A percentile compares a stretch with the other conserved stretches of the same genome.
These are phyloP conservation scores for Drosophila helvetica DNA, from an alignment of 2,888 invertebrate species.

Conservation along the genomic window DNA sequence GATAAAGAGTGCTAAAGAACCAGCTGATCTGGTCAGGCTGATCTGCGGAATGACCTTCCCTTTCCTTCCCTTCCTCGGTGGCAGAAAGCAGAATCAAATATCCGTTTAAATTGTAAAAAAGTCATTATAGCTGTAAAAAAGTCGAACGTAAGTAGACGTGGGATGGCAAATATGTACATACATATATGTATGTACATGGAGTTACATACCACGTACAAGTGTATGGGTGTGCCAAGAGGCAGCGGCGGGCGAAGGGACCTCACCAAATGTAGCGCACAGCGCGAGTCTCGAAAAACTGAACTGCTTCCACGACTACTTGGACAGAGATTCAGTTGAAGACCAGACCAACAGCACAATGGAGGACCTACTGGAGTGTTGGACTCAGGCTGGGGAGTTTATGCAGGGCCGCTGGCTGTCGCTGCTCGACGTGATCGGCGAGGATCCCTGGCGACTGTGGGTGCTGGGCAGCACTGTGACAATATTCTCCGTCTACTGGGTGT, in stretches of 20 bases:
- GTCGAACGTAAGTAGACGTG: too few species aligned
- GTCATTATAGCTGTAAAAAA: too few species aligned
- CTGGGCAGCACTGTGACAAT: constrained; percentile 86
- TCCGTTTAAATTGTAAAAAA: too few species aligned
- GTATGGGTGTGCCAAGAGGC: background rate
- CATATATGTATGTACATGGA: too few species aligned
- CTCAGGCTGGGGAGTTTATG: constrained; percentile 88
- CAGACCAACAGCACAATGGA: constrained; percentile 24
- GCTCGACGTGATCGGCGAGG: constrained; percentile 86
- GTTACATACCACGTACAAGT: background rate
- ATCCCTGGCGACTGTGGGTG: constrained; percentile 87
- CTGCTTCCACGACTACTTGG: background rate
- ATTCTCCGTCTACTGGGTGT: constrained; percentile 88
- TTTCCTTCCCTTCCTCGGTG: too few species aligned
- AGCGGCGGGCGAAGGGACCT: background rate
- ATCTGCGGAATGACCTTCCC: background rate
- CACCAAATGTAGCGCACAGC: background rate
- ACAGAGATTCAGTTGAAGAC: constrained; percentile 9
- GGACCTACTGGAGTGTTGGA: constrained; percentile 87
- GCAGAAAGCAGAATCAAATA: too few species aligned
- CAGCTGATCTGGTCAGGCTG: background rate
- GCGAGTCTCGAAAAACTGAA: background rate
- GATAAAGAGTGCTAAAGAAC: constrained; percentile 1
- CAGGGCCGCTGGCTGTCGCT: constrained; percentile 89
- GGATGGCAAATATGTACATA: too few species aligned